A percentile compares a stretch with the other conserved stretches of the same genome.
These are phyloP conservation scores for Sus scrofa DNA, from an alignment of 2,113 vertebrate genomes.

Conservation along the genomic window DNA sequence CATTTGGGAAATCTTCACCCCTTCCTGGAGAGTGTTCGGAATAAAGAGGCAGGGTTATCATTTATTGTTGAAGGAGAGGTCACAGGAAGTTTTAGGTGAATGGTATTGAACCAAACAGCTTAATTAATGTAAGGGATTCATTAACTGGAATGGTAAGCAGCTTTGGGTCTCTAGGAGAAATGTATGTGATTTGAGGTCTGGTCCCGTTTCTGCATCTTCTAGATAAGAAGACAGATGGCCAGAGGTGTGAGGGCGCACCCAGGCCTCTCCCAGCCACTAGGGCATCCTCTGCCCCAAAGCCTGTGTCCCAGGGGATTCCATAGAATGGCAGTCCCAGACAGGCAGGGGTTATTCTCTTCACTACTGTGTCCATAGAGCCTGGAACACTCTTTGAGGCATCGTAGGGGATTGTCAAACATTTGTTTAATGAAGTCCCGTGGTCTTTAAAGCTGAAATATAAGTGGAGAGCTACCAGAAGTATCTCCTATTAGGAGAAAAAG, in stretches of 20 bases:
- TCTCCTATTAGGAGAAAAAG: not conserved
- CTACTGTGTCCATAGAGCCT: not conserved
- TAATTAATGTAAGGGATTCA: not conserved
- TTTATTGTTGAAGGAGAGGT: slow-evolving; percentile 10
- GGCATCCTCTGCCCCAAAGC: not conserved
- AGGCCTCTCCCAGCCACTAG: not conserved
- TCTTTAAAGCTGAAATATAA: slow-evolving; percentile 43
- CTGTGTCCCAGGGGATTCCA: not conserved
- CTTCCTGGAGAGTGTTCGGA: slow-evolving; percentile 3
- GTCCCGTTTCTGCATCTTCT: not conserved
- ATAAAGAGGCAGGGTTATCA: not conserved
- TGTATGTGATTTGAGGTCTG: not conserved
- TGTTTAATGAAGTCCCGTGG: not conserved
- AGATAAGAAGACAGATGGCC: not conserved
- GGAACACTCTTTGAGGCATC: not conserved
- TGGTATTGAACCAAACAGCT: not conserved
- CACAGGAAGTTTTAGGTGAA: not conserved
- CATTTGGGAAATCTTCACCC: not conserved
- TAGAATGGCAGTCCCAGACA: not conserved
- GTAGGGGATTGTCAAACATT: not conserved
- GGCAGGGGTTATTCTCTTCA: not conserved
- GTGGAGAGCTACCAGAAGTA: not conserved
- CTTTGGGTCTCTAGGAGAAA: not conserved
- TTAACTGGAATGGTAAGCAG: not conserved
- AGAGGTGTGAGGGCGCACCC: not conserved